These are phyloP conservation scores for Amphiprion percula DNA, from an alignment of 2,113 vertebrate species.

Conservation along the genomic window DNA sequence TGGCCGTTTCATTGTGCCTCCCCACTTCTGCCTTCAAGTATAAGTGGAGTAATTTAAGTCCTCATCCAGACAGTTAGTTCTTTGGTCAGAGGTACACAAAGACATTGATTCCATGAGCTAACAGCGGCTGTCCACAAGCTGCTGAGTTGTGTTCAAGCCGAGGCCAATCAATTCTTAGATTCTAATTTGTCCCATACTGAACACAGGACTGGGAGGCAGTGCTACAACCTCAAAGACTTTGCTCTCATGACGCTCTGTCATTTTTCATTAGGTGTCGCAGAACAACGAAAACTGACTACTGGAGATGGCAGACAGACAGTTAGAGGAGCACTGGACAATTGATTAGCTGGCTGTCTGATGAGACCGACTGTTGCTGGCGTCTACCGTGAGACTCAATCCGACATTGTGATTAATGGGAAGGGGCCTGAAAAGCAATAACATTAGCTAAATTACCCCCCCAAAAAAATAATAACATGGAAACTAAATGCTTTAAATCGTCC, in stretches of 20 bases:
- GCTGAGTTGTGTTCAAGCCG: constrained; percentile 44
- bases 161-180: constrained; percentile 41
- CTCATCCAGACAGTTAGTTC: constrained; percentile 8
- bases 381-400: not conserved
- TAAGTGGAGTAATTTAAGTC: constrained; percentile 25
- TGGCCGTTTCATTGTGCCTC: too few species aligned
- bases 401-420: not conserved
- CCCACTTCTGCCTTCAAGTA: not conserved
- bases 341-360: not conserved
- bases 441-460: too few species aligned
- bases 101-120: constrained; percentile 49
- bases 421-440: not conserved
- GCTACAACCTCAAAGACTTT: constrained; percentile 11
- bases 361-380: not conserved
- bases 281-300: not conserved
- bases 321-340: not conserved
- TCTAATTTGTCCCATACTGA: constrained; percentile 53
- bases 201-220: constrained; percentile 35
- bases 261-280: constrained; percentile 29
- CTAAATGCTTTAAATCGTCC: not conserved
- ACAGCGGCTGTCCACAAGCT: constrained; percentile 42
- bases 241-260: constrained; percentile 37
- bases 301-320: constrained; percentile 16
- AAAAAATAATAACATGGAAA: not conserved
- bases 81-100: constrained; percentile 37